A percentile compares a stretch with the other conserved stretches of the same genome.
Conservation (phyloP, 2,113 vertebrate genomes). For the Dunckerocampus dactyliophorus region DNA sequence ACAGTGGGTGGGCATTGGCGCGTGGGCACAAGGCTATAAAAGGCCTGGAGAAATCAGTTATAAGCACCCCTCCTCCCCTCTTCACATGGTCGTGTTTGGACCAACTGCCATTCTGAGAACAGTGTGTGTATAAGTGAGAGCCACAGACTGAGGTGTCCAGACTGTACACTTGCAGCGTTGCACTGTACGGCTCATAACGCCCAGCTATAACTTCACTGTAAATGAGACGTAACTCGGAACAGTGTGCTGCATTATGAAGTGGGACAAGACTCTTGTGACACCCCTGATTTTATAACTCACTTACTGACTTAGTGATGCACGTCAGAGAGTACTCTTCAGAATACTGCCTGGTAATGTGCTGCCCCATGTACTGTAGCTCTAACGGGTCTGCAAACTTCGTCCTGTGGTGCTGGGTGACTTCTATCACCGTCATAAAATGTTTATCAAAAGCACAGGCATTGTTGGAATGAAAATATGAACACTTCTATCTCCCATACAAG, state of each 20-base stretch:
- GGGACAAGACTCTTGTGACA: background rate
- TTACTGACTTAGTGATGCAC: background rate
- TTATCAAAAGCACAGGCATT: too few species aligned
- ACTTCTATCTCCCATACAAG: too few species aligned
- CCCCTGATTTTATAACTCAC: background rate
- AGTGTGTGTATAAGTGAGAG: conserved; percentile 15
- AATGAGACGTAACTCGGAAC: conserved; percentile 20
- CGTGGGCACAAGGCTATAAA: conserved; percentile 63
- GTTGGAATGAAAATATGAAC: too few species aligned
- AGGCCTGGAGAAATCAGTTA: conserved; percentile 47
- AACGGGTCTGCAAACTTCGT: too few species aligned
- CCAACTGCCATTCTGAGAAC: conserved; percentile 29
- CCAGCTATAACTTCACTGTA: conserved; percentile 14
- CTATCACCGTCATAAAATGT: too few species aligned
- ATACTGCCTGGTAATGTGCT: background rate
- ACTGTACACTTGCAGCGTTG: conserved; percentile 42
- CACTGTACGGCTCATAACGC: conserved; percentile 35
- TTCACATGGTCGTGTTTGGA: conserved; percentile 28
- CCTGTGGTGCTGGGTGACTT: too few species aligned
- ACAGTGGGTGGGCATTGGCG: conserved; percentile 55
- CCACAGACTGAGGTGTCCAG: conserved; percentile 21
- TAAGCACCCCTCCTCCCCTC: conserved; percentile 8
- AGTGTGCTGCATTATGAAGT: conserved; percentile 6
- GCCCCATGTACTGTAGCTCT: background rate
- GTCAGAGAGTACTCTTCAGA: background rate